Base-by-base conservation (phyloP, 2,888 invertebrate genomes). In the Eutolmus rufibarbis region DNA sequence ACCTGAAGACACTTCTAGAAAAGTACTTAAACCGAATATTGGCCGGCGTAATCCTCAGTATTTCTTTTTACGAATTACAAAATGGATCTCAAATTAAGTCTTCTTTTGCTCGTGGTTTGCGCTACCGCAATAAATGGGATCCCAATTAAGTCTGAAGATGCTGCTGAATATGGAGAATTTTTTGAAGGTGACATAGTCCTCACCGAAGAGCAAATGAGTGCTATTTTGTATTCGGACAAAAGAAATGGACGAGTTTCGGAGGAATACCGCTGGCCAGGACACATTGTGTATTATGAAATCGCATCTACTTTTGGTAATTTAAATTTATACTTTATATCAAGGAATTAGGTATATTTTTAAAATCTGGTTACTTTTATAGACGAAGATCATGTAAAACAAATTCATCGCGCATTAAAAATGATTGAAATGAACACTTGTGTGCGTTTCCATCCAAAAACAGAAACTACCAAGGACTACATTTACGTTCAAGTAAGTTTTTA, bases 161-260 rank as follows among this genome's bases (percentile, higher is more conserved):
- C 96, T 0, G 97, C 97, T 90, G 96, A 97, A 90, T 92, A 95
- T 89, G 96, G 96, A 0, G 95, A 94, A 19, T 96, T 96, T 90
- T 94, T 94, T 0, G 95, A 97, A 91, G 96, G 96, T 7, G 97
- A 97, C 90, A 96, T 97, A 89, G 91, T 96, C 28, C 94, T 96
- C 89, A 95, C 95, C 0, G 89, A 90, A 5, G 86, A 57, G 0
- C 90, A 92, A 66, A 40, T 56, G 14, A 28, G 43, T 0, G 31
- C 31, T 4, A 23, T 89, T 14, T 37, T 79, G n/a, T 79, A 84
- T 28, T 89, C 91, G 43, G 87, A 88, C 1, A 90, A 91, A 0
- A 93, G 94, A 89, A 96, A 95, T 90, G 96, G 95, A 0, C 89
- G 96, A 1, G 92, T 93, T 16, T 93, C 94, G 1, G 93, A 94